Evolutionary conservation across 2,113 vertebrate species (phyloP).

Genomic region (Apteryx owenii): DNA sequence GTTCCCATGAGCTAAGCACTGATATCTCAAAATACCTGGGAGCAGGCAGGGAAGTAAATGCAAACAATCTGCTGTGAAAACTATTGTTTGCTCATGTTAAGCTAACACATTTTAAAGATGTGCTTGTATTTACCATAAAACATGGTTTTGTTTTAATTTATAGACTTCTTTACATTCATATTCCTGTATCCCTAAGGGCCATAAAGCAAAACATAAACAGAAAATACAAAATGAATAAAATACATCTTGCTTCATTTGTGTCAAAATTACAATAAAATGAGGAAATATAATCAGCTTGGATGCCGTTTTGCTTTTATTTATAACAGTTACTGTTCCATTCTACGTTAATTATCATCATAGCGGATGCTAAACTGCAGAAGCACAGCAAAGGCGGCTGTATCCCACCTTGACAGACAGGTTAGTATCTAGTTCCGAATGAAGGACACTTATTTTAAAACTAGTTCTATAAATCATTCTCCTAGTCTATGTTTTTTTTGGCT

Average conservation of each 20-base stretch:
- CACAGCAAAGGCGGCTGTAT: background rate
- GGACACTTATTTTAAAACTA: background rate
- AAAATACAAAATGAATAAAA: slow-evolving; percentile 49
- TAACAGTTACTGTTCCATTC: slow-evolving; percentile 56
- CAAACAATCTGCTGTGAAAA: slow-evolving; percentile 23
- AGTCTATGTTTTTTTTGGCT: background rate
- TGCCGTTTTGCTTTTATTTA: slow-evolving; percentile 66
- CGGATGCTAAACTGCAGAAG: slow-evolving; percentile 27
- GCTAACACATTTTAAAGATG: slow-evolving; percentile 22
- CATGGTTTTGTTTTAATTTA: slow-evolving; percentile 58
- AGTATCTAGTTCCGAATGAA: background rate
- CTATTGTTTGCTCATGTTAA: slow-evolving; percentile 48
- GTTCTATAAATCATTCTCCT: background rate
- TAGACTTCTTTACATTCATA: slow-evolving; percentile 58
- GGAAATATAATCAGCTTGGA: slow-evolving; percentile 61
- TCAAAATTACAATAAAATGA: slow-evolving; percentile 70
- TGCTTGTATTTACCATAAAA: slow-evolving; percentile 52
- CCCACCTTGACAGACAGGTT: background rate
- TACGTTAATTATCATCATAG: slow-evolving; percentile 65
- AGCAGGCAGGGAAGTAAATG: background rate
- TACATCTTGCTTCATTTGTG: slow-evolving; percentile 72
- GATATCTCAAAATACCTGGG: background rate
- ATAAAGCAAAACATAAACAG: slow-evolving; percentile 63
- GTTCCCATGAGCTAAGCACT: background rate
- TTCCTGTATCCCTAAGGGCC: slow-evolving; percentile 33